Conservation (phyloP, 2,113 vertebrate species). For the Okapia johnstoni region DNA sequence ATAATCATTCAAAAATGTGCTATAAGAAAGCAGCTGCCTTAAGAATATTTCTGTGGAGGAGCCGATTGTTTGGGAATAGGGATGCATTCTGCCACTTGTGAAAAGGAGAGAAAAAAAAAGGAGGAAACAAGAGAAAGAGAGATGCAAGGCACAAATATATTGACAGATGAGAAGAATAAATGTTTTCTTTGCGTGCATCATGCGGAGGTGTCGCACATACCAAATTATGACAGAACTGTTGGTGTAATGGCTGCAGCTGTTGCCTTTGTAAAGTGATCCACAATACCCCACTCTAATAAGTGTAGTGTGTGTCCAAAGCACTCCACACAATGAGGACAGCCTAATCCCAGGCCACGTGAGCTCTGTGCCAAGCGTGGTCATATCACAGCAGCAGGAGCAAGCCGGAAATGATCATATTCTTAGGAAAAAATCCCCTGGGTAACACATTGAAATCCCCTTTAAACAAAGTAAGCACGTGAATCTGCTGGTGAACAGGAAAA, state of each 20-base stretch:
- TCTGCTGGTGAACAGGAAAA: slow-evolving; percentile 65
- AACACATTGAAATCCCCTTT: slow-evolving; percentile 78
- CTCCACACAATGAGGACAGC: slow-evolving; percentile 72
- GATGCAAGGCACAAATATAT: slow-evolving; percentile 69
- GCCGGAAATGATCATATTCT: slow-evolving; percentile 79
- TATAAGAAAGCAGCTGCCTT: slow-evolving; percentile 30
- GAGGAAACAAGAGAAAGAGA: slow-evolving; percentile 23
- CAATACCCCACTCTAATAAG: slow-evolving; percentile 76
- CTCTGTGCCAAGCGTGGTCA: slow-evolving; percentile 72
- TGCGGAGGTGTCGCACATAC: slow-evolving; percentile 75
- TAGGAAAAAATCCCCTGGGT: slow-evolving; percentile 75
- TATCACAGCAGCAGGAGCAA: slow-evolving; percentile 76
- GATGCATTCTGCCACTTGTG: slow-evolving; percentile 55
- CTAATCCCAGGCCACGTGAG: slow-evolving; percentile 74
- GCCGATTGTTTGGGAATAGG: slow-evolving; percentile 45
- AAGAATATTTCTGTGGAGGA: slow-evolving; percentile 44
- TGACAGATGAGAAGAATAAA: slow-evolving; percentile 80
- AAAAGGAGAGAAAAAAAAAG: slow-evolving; percentile 44
- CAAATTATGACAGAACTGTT: slow-evolving; percentile 80
- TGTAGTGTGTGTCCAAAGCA: slow-evolving; percentile 74
- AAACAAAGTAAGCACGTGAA: slow-evolving; percentile 76
- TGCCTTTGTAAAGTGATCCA: slow-evolving; percentile 82
- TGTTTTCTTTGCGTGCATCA: slow-evolving; percentile 69
- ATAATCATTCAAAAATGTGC: slow-evolving; percentile 26
- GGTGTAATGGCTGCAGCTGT: slow-evolving; percentile 80